A percentile compares a stretch with the other conserved stretches of the same genome.
phyloP scores from a whole-genome alignment of 2,113 vertebrate genomes.

The Vireo altiloquus region DNA sequence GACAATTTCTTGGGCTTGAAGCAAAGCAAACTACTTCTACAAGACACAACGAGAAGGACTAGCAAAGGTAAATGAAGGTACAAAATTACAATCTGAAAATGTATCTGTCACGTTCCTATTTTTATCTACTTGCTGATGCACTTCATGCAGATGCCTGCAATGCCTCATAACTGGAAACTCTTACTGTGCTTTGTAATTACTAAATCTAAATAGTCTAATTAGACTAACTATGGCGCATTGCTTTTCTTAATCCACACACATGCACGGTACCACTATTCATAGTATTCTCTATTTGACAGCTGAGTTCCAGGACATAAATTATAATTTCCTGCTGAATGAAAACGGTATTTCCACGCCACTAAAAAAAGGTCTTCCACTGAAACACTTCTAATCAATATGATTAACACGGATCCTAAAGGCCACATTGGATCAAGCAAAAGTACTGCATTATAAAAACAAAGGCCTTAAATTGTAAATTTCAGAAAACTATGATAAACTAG shows the following conservation, averaged over 20 bases:
- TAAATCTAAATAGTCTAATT: neutral
- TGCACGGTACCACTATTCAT: neutral
- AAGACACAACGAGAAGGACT: neutral
- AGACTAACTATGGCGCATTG: neutral
- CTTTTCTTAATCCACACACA: neutral
- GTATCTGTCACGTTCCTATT: neutral
- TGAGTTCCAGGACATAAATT: neutral
- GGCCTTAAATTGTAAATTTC: conserved; percentile 40
- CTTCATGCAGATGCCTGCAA: neutral
- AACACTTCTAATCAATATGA: neutral
- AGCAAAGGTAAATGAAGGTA: neutral
- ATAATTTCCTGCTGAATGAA: neutral
- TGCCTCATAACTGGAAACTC: neutral
- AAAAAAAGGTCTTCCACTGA: neutral
- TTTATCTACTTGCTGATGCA: neutral
- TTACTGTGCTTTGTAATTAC: neutral
- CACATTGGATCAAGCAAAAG: neutral
- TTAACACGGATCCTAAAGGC: neutral
- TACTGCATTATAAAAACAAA: conserved; percentile 41
- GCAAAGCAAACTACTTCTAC: neutral
- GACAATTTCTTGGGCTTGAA: neutral
- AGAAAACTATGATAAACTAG: conserved; percentile 32
- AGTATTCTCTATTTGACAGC: neutral
- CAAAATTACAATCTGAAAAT: neutral
- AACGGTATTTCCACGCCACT: neutral